These are phyloP conservation scores for Elephantulus edwardii DNA, from an alignment of 2,113 vertebrate species.

Conservation along the genomic window DNA sequence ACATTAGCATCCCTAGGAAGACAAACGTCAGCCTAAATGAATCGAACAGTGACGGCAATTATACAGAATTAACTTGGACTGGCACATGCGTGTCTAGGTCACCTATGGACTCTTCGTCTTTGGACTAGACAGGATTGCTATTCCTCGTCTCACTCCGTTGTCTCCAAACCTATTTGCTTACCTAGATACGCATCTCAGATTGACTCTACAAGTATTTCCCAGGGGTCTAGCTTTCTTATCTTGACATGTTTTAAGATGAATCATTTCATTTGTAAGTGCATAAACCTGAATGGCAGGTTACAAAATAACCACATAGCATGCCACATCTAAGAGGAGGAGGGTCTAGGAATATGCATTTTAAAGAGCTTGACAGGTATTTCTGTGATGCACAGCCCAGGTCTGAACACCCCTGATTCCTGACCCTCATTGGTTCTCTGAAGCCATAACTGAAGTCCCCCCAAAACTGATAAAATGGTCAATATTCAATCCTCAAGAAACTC, in stretches of 20 bases:
- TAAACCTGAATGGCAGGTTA: not conserved
- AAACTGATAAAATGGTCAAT: not conserved
- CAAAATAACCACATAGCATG: not conserved
- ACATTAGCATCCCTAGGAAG: not conserved
- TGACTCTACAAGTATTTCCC: not conserved
- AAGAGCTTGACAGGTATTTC: not conserved
- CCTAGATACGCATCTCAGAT: not conserved
- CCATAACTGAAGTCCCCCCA: not conserved
- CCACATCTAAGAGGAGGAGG: not conserved
- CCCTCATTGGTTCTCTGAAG: not conserved
- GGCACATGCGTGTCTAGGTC: not conserved
- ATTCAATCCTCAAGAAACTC: not conserved
- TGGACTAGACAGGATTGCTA: not conserved
- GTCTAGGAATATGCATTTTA: not conserved
- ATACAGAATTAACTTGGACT: not conserved
- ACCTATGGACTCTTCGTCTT: not conserved
- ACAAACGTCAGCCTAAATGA: not conserved
- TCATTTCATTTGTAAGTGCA: not conserved
- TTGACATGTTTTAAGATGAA: constrained; percentile 4
- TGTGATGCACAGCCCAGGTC: not conserved
- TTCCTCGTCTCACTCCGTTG: not conserved
- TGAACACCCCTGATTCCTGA: not conserved
- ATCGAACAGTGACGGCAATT: not conserved
- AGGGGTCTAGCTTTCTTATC: not conserved
- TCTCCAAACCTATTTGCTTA: not conserved